Conservation (phyloP, 2,797 vertebrate genomes). For the Lithobates pipiens region DNA sequence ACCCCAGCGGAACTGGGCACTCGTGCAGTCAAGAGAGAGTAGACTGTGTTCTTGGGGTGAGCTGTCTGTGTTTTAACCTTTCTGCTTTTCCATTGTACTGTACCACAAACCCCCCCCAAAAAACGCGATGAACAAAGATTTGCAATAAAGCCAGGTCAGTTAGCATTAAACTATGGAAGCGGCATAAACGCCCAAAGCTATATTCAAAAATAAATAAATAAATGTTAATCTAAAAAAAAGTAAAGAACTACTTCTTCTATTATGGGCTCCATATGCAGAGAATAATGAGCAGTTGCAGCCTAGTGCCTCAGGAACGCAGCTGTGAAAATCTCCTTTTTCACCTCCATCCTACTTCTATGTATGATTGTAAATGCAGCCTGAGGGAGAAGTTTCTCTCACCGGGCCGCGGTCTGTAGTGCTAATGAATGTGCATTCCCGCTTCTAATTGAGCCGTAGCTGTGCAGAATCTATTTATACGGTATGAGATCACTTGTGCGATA, state of each 20-base stretch:
- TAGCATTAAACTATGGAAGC: neutral
- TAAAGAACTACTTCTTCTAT: neutral
- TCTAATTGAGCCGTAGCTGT: neutral
- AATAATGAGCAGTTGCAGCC: slow-evolving; percentile 26
- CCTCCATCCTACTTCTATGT: slow-evolving; percentile 5
- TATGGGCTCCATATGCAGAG: neutral
- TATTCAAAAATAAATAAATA: neutral
- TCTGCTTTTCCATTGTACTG: neutral
- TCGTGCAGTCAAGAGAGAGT: neutral
- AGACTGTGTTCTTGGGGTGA: neutral
- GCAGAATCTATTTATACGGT: neutral
- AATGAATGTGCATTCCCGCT: neutral
- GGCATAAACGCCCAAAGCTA: neutral
- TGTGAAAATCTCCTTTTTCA: slow-evolving; percentile 25
- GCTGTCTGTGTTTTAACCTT: neutral
- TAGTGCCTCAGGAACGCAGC: neutral
- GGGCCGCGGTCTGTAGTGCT: neutral
- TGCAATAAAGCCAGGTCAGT: neutral
- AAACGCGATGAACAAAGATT: neutral
- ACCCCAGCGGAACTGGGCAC: neutral
- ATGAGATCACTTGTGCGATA: slow-evolving; percentile 24
- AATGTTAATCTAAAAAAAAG: neutral
- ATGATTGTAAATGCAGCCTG: slow-evolving; percentile 27
- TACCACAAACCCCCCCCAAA: neutral
- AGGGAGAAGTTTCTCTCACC: neutral